Conservation (phyloP, 2,113 vertebrate genomes). For the Circaetus cinerascens region DNA sequence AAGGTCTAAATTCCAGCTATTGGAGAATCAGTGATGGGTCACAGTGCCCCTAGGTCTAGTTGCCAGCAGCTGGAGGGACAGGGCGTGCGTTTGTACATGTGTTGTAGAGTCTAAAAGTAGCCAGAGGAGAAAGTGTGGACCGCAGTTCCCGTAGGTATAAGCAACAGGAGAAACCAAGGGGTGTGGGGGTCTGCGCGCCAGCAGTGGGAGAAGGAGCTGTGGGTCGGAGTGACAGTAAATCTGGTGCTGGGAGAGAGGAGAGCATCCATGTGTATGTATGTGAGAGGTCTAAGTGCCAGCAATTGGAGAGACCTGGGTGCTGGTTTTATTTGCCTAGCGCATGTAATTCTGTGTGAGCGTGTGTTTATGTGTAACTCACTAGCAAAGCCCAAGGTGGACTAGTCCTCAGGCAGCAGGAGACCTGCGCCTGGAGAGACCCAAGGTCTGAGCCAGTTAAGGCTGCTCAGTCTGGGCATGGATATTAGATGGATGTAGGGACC, state of each 20-base stretch:
- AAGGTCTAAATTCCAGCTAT: not conserved
- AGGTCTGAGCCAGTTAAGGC: not conserved
- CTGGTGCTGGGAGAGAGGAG: not conserved
- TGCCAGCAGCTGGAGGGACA: not conserved
- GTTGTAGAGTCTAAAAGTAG: not conserved
- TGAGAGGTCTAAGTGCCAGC: not conserved
- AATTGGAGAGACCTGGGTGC: not conserved
- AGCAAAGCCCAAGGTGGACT: not conserved
- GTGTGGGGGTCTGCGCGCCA: rapidly evolving
- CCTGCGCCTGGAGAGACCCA: not conserved
- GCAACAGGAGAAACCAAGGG: not conserved
- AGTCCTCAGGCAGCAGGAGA: not conserved
- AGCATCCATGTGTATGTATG: not conserved
- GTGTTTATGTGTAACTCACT: not conserved
- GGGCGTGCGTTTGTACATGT: too few relatives aligned
- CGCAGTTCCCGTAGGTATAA: not conserved
- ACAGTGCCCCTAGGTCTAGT: not conserved
- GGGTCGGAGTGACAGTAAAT: not conserved
- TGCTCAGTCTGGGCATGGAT: not conserved
- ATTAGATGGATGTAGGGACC: not conserved
- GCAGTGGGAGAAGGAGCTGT: not conserved
- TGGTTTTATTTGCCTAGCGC: not conserved
- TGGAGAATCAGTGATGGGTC: not conserved
- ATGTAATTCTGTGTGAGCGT: not conserved
- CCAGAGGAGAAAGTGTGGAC: not conserved